These are phyloP conservation scores for Mormyrus proboscirostris DNA, from an alignment of 2,797 vertebrate species.

Conservation along the genomic window DNA sequence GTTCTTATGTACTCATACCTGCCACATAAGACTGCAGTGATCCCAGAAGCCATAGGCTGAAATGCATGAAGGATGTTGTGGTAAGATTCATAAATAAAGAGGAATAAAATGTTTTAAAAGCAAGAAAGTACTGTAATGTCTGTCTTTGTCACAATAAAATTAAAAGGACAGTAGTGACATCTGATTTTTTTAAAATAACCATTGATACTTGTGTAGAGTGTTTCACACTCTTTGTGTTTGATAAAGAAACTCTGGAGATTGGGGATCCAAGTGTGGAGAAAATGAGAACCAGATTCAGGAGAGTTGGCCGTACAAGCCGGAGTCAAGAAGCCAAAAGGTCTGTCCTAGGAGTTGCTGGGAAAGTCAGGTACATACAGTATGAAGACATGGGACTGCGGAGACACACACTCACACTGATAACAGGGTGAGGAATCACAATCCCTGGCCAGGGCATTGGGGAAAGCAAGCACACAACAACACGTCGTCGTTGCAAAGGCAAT, in stretches of 20 bases:
- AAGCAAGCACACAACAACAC: not conserved
- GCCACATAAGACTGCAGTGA: too few species aligned
- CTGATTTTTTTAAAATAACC: not conserved
- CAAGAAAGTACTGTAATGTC: not conserved
- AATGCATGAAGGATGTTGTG: too few species aligned
- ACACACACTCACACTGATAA: not conserved
- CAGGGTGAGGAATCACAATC: not conserved
- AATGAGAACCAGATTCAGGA: not conserved
- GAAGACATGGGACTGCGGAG: not conserved
- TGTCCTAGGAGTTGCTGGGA: not conserved
- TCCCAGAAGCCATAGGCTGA: too few species aligned
- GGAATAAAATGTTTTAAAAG: too few species aligned
- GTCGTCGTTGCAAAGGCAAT: too few species aligned
- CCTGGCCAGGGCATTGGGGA: not conserved
- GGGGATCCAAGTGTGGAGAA: not conserved
- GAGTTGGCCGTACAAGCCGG: not conserved
- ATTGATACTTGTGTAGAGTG: not conserved
- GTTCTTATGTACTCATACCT: too few species aligned
- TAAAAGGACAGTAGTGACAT: not conserved
- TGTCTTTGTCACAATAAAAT: not conserved
- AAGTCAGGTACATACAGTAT: not conserved
- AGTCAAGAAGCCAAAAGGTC: not conserved
- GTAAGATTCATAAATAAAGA: too few species aligned
- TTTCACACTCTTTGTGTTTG: not conserved
- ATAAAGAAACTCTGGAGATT: not conserved